phyloP scores from a whole-genome alignment of 2,113 vertebrate genomes.

The Junco hyemalis region DNA sequence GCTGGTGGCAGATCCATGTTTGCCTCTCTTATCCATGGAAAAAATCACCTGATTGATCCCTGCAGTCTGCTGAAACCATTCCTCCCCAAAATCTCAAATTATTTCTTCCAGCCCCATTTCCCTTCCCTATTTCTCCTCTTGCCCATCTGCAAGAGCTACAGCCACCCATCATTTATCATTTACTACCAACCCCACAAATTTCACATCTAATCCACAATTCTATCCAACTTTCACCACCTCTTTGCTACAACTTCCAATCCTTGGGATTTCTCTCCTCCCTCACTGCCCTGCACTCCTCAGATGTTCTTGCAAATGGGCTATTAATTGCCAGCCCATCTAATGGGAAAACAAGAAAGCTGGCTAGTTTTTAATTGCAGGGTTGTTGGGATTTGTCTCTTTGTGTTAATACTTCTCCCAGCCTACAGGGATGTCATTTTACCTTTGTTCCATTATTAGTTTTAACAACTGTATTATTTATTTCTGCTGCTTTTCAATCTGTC shows the following conservation, averaged over 20 bases:
- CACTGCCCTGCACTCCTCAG: neutral
- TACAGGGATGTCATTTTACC: constrained; percentile 23
- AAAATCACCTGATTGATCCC: fast-evolving
- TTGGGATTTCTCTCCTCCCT: neutral
- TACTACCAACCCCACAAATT: neutral
- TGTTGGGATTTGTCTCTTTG: neutral
- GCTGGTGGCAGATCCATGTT: fast-evolving
- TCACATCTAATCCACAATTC: neutral
- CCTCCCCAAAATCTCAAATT: neutral
- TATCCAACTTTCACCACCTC: neutral
- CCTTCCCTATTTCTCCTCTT: neutral
- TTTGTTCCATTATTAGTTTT: constrained; percentile 44
- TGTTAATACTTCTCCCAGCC: neutral
- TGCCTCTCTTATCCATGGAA: neutral
- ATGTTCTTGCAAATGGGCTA: neutral
- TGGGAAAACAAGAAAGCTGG: neutral
- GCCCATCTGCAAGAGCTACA: neutral
- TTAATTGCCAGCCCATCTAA: neutral
- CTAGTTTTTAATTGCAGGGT: neutral
- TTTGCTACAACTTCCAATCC: neutral
- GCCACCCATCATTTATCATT: neutral
- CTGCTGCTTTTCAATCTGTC: neutral
- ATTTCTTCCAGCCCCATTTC: neutral
- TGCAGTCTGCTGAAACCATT: neutral
- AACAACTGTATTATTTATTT: constrained; percentile 27